Percentiles rank a stretch among this genome's conserved stretches.
Conservation (phyloP, 1,140 invertebrate genomes). For the Drosophila lacteicornis region DNA sequence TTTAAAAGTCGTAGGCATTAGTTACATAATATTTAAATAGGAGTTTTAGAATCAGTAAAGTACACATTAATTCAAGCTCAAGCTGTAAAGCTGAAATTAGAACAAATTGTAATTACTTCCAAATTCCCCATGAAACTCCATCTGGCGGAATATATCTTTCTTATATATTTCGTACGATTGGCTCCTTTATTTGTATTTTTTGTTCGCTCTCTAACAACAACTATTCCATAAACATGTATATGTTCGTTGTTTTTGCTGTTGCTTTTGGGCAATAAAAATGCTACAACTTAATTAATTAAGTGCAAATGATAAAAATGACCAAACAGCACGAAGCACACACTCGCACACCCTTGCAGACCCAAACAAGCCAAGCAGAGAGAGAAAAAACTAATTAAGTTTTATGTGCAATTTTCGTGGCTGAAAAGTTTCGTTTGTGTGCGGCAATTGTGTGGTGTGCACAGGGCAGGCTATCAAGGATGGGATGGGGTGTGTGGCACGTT, state of each 20-base stretch:
- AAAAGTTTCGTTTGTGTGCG: constrained; percentile 73
- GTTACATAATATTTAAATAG: not conserved
- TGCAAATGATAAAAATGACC: constrained; percentile 83
- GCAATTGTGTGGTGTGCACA: constrained; percentile 44
- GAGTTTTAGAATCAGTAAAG: too few species aligned
- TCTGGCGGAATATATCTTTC: constrained; percentile 7
- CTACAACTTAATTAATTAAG: constrained; percentile 83
- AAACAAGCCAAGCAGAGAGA: constrained; percentile 40
- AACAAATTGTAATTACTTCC: constrained; percentile 20
- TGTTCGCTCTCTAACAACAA: constrained; percentile 31
- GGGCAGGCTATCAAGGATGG: not conserved
- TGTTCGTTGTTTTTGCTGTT: constrained; percentile 39
- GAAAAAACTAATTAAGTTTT: constrained; percentile 83
- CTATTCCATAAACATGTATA: constrained; percentile 35
- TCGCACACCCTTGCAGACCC: constrained; percentile 10
- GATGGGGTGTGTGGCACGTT: constrained; percentile 44
- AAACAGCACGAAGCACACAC: constrained; percentile 64
- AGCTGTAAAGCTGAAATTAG: not conserved
- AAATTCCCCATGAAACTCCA: constrained; percentile 25
- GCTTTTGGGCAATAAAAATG: constrained; percentile 75
- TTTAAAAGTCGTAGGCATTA: too few species aligned
- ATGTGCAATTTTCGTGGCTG: constrained; percentile 83
- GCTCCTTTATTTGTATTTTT: constrained; percentile 37
- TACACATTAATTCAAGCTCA: not conserved
- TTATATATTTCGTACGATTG: constrained; percentile 15